These are phyloP conservation scores for Drosophila dunni DNA, from an alignment of 1,140 invertebrate genomes.

Conservation along the genomic window DNA sequence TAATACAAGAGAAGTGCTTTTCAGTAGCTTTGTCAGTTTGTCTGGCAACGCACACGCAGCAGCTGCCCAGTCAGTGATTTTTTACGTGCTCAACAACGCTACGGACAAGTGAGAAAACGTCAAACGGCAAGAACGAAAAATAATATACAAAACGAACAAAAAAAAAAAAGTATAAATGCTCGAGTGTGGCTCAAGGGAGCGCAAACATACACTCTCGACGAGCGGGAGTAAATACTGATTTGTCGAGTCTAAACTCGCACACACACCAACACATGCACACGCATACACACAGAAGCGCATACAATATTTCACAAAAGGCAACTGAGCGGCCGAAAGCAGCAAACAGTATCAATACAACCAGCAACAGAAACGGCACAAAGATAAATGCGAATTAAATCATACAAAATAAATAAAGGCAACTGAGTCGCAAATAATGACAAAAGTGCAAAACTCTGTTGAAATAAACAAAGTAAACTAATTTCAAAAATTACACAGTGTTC, in stretches of 20 bases:
- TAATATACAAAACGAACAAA: constrained; percentile 36
- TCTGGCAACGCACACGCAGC: constrained; percentile 39
- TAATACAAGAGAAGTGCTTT: neutral
- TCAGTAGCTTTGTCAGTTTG: constrained; percentile 20
- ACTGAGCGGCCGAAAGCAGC: constrained; percentile 33
- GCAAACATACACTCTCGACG: constrained; percentile 3
- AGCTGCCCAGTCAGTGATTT: constrained; percentile 59
- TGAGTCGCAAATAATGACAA: constrained; percentile 30
- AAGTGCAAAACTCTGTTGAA: constrained; percentile 11
- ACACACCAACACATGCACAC: neutral
- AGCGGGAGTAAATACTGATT: constrained; percentile 43
- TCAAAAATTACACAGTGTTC: constrained; percentile 10
- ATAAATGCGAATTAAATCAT: constrained; percentile 13
- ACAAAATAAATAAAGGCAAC: neutral
- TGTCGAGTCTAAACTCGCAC: constrained; percentile 1
- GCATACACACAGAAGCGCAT: constrained; percentile 6
- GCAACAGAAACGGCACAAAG: constrained; percentile 40
- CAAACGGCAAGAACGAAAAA: constrained; percentile 20
- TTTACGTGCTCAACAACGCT: constrained; percentile 17
- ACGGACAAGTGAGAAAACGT: constrained; percentile 22
- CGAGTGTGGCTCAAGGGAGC: constrained; percentile 36
- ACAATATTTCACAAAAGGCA: constrained; percentile 44
- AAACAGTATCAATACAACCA: constrained; percentile 47
- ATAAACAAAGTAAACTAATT: constrained; percentile 11
- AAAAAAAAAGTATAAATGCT: constrained; percentile 48